Evolutionary conservation across 2,888 invertebrate species (phyloP).

Genomic region (Thyatira batis): DNA sequence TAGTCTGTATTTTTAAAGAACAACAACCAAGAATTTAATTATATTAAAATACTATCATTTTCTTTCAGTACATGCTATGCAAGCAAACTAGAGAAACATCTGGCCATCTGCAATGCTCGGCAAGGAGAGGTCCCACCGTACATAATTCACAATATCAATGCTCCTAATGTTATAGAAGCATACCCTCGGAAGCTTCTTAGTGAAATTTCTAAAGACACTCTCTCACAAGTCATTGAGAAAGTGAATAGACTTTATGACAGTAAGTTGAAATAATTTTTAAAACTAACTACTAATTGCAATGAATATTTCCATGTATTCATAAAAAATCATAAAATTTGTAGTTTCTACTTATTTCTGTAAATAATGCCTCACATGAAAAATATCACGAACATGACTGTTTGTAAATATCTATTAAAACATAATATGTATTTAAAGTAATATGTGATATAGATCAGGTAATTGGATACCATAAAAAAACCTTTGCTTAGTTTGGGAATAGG

Average conservation of each 20-base stretch:
- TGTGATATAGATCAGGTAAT: too few species aligned
- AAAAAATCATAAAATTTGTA: too few species aligned
- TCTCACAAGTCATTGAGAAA: constrained; percentile 61
- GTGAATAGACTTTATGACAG: constrained; percentile 67
- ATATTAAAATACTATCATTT: background rate
- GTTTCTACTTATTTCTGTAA: too few species aligned
- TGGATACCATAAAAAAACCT: too few species aligned
- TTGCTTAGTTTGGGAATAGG: too few species aligned
- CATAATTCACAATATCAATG: constrained; percentile 79
- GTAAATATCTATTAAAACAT: too few species aligned
- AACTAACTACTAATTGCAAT: too few species aligned
- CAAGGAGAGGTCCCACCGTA: constrained; percentile 75
- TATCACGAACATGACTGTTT: too few species aligned
- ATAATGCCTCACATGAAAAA: too few species aligned
- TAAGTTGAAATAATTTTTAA: constrained; percentile 54
- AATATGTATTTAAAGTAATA: too few species aligned
- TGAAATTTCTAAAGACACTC: constrained; percentile 46
- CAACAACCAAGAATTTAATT: background rate
- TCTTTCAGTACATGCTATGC: constrained; percentile 85
- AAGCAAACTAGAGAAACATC: constrained; percentile 86
- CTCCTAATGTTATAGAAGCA: constrained; percentile 36
- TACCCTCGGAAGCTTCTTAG: constrained; percentile 48
- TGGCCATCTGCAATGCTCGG: constrained; percentile 88
- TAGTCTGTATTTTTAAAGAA: background rate
- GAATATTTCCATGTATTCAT: too few species aligned